phyloP scores from a whole-genome alignment of 2,113 vertebrate genomes.

The Colaptes auratus region DNA sequence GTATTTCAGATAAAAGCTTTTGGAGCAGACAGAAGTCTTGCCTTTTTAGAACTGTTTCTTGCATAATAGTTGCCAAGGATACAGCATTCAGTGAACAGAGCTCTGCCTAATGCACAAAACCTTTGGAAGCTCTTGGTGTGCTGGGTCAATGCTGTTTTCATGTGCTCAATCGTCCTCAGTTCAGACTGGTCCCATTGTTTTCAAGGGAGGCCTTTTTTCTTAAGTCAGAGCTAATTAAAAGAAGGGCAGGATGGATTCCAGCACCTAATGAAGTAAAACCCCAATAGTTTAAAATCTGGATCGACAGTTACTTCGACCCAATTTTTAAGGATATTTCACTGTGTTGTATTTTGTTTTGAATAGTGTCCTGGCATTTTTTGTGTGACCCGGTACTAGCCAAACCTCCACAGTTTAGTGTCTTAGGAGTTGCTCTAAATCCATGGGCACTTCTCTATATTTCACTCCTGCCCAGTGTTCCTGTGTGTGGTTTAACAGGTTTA shows the following conservation, averaged over 20 bases:
- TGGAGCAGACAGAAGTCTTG: constrained; percentile 58
- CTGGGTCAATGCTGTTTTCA: constrained; percentile 66
- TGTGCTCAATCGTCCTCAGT: constrained; percentile 27
- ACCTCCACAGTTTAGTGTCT: neutral
- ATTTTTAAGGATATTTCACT: neutral
- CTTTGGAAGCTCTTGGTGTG: constrained; percentile 29
- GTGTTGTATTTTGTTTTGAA: neutral
- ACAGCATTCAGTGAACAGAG: constrained; percentile 62
- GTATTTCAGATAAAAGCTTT: constrained; percentile 50
- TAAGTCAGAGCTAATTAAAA: constrained; percentile 57
- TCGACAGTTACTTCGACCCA: neutral
- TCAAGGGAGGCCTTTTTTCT: neutral
- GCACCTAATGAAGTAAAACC: constrained; percentile 1
- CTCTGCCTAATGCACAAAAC: constrained; percentile 58
- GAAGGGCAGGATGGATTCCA: neutral
- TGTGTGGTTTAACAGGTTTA: neutral
- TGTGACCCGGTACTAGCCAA: neutral
- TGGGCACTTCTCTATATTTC: neutral
- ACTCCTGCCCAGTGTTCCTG: neutral
- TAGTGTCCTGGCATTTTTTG: neutral
- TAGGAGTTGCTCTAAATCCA: neutral
- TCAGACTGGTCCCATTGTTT: constrained; percentile 62
- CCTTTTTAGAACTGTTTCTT: constrained; percentile 41
- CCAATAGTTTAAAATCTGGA: neutral
- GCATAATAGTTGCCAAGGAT: constrained; percentile 68